Base-by-base conservation (phyloP, 2,113 vertebrate species). In the Burhinus bistriatus region DNA sequence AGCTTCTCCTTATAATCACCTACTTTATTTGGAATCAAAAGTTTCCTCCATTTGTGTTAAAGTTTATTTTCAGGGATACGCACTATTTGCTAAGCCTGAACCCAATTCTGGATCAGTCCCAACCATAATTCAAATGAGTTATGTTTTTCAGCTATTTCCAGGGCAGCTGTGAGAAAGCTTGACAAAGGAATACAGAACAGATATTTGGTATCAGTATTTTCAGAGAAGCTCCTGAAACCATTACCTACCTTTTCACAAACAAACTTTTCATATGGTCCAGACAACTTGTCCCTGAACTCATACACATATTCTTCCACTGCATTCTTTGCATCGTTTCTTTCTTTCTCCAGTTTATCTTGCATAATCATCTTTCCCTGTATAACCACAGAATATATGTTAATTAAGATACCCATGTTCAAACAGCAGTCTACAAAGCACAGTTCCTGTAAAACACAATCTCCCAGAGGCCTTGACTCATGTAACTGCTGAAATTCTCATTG, bases 271-370 rank as follows among this genome's bases (percentile, higher is more conserved):
- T 98, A 98, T 1, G 98, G 98, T 29, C 98, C 98, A 69, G 96
- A 98, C 18, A 99, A 96, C 79, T 98, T 98, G 89, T 99, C 98
- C 51, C 98, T 97, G 95, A 98, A 98, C 82, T 98, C 98, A 69
- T 99, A 99, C 6, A 99, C 98, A 52, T 98, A 98, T 36, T 99
- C 98, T 65, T 99, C 98, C 51, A 99, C 98, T 15, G 98, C 98
- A 22, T 99, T 99, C 94, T 98, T 99, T 22, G 98, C 98, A 85
- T 98, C 98, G 40, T 98, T 98, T 70, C 98, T 97, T 84, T 98
- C 98, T 91, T 98, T 99, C 90, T 99, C 98, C 90, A 98, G 85
- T 40, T 98, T 98, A 92, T 99, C 98, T 90, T 99, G 98, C 97
- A 98, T 98, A 66, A 98, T 98, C 98, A 99, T 99, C 94, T 98